phyloP scores from a whole-genome alignment of 2,888 invertebrate species.

The Ophonus ardosiacus region DNA sequence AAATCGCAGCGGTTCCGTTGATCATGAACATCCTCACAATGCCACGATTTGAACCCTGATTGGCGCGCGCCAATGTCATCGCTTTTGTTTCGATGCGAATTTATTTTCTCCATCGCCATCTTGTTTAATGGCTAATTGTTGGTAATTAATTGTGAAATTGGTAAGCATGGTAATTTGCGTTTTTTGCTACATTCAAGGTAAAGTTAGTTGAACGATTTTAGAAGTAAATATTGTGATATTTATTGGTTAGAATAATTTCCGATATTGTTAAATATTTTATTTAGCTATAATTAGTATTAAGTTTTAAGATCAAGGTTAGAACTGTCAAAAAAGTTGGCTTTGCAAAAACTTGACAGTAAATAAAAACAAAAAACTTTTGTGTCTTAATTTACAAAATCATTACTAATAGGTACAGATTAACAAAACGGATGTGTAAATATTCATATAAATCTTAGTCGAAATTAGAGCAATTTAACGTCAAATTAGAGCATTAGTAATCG shows the following conservation, averaged over 20 bases:
- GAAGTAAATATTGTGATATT: slow-evolving; percentile 8
- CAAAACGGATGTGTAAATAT: neutral
- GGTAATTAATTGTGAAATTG: slow-evolving; percentile 37
- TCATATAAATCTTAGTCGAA: neutral
- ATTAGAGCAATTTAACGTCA: neutral
- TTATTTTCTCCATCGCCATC: slow-evolving; percentile 16
- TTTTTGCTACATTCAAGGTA: slow-evolving; percentile 18
- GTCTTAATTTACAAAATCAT: too few species aligned
- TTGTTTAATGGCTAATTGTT: slow-evolving; percentile 12
- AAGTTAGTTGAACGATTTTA: neutral
- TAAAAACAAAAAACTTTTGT: too few species aligned
- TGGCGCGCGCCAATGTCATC: slow-evolving; percentile 44
- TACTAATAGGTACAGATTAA: too few species aligned
- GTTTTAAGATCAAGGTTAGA: slow-evolving; percentile 17
- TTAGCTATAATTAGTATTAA: neutral
- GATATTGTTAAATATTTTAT: neutral
- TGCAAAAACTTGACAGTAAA: neutral
- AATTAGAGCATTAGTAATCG: neutral
- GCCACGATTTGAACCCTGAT: slow-evolving; percentile 34
- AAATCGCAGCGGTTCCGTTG: slow-evolving; percentile 31
- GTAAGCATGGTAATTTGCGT: slow-evolving; percentile 9
- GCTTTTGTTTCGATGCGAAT: neutral
- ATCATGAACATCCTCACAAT: slow-evolving; percentile 30
- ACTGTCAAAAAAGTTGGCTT: neutral
- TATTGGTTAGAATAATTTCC: neutral